Conservation (phyloP, 2,888 invertebrate species). For the Pseudanteris insignis region DNA sequence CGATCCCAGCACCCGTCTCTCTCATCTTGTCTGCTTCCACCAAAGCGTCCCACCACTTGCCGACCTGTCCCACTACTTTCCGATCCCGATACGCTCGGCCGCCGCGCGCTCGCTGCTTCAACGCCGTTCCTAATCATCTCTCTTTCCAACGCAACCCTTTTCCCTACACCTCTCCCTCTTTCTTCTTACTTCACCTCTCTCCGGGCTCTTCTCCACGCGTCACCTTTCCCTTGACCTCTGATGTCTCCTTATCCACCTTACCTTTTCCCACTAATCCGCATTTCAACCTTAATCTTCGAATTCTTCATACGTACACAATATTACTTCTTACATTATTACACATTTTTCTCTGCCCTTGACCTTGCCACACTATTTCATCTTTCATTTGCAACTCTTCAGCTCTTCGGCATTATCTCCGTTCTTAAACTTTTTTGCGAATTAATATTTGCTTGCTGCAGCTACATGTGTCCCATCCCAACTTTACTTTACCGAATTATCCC, state of each 20-base stretch:
- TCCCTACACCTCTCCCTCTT: conserved; percentile 28
- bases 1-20: conserved; percentile 61
- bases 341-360: no score
- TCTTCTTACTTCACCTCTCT: conserved; percentile 5
- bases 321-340: no score
- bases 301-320: no score
- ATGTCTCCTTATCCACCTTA: conserved; percentile 9
- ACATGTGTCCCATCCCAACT: no score
- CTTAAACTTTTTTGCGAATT: no score
- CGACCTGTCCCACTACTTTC: conserved; percentile 45
- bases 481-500: no score
- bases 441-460: no score
- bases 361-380: no score
- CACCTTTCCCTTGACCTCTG: conserved; percentile 38
- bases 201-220: conserved; percentile 17
- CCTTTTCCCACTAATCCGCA: neutral
- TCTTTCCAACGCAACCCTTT: conserved; percentile 43
- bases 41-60: conserved; percentile 46
- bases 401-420: no score
- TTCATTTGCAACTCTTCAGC: no score
- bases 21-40: conserved; percentile 45
- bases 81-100: conserved; percentile 43
- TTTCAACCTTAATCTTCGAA: no score
- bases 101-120: conserved; percentile 43
- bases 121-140: conserved; percentile 49